Conservation (phyloP, 2,797 vertebrate genomes). For the Tenualosa ilisha region DNA sequence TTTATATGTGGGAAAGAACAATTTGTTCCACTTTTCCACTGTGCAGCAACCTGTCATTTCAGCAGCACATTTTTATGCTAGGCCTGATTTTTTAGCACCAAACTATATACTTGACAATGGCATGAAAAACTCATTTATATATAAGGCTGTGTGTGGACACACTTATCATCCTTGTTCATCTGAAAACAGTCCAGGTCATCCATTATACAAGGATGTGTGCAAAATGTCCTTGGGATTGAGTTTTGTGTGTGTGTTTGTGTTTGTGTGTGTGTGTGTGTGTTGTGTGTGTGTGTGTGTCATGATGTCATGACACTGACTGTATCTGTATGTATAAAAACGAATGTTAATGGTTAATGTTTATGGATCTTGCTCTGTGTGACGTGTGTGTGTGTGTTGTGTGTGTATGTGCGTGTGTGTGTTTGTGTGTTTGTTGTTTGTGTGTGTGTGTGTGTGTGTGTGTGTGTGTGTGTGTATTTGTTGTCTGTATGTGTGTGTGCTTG, state of each 20-base stretch:
- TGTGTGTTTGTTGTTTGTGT: too few relatives aligned
- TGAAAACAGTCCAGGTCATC: background rate
- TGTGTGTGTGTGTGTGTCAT: background rate
- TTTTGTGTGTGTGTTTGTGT: background rate
- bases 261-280: constrained; percentile 4
- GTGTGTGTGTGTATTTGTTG: too few relatives aligned
- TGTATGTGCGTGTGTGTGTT: constrained; percentile 2
- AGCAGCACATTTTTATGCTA: background rate
- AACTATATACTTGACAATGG: background rate
- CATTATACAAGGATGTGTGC: background rate
- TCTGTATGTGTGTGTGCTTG: too few relatives aligned
- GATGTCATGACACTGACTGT: background rate
- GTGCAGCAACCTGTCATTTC: too few relatives aligned
- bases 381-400: background rate
- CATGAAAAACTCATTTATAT: background rate
- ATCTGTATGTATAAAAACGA: background rate
- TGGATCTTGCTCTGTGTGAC: background rate
- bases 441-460: too few relatives aligned
- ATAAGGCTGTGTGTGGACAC: background rate
- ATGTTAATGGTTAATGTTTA: background rate
- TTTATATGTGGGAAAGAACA: background rate
- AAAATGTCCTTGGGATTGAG: background rate
- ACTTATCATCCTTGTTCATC: background rate
- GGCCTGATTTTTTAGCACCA: background rate
- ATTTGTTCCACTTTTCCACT: background rate